These are phyloP conservation scores for Ceyx cyanopectus DNA, from an alignment of 2,113 vertebrate species.

Conservation along the genomic window DNA sequence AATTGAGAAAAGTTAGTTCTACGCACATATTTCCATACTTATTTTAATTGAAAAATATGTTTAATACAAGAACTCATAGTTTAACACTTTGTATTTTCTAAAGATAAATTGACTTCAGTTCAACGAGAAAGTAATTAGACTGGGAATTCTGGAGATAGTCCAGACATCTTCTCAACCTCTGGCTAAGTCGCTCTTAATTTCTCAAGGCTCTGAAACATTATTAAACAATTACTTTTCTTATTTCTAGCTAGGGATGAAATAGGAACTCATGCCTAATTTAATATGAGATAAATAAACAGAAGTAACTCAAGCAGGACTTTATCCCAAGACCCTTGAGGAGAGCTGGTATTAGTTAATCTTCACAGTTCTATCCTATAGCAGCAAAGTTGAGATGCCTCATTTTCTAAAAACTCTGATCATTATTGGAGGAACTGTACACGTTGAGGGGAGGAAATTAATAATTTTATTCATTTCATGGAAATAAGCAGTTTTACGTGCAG, in stretches of 20 bases:
- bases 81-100: slow-evolving; percentile 59
- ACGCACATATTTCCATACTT: slow-evolving; percentile 24
- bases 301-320: slow-evolving; percentile 47
- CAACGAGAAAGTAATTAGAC: slow-evolving; percentile 69
- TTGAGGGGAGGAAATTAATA: too few species aligned
- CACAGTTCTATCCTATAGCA: background rate
- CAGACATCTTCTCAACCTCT: slow-evolving; percentile 67
- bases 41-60: slow-evolving; percentile 46
- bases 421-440: background rate
- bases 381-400: background rate
- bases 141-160: slow-evolving; percentile 65
- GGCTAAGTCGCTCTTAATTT: slow-evolving; percentile 49
- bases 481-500: background rate
- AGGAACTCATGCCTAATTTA: slow-evolving; percentile 35
- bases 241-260: background rate
- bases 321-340: slow-evolving; percentile 1
- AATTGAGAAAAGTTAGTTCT: slow-evolving; percentile 34
- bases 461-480: background rate
- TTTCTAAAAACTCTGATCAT: background rate
- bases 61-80: slow-evolving; percentile 34
- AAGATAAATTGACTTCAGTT: slow-evolving; percentile 43
- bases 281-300: slow-evolving; percentile 57
- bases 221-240: slow-evolving; percentile 47
- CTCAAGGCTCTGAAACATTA: slow-evolving; percentile 27
- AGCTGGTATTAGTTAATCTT: background rate